These are phyloP conservation scores for Actenoides hombroni DNA, from an alignment of 2,113 vertebrate species.

Conservation along the genomic window DNA sequence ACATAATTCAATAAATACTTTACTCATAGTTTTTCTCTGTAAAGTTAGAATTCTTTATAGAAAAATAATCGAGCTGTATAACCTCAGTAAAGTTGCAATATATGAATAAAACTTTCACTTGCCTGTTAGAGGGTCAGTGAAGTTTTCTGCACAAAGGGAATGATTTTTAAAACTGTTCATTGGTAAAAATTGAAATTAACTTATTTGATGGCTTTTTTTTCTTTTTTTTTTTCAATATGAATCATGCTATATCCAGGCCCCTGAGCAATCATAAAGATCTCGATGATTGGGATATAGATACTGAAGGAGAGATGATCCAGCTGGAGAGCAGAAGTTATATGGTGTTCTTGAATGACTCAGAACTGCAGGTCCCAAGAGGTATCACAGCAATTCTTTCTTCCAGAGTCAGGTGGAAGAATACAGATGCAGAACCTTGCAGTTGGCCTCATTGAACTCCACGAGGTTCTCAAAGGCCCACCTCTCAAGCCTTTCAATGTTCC, in stretches of 20 bases:
- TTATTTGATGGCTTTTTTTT: not conserved
- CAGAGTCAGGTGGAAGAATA: not conserved
- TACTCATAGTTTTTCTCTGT: not conserved
- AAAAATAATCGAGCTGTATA: not conserved
- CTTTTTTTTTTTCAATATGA: not conserved
- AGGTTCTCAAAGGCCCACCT: too few species aligned
- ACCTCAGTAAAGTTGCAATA: not conserved
- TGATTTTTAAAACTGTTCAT: not conserved
- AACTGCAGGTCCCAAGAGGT: not conserved
- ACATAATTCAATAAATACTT: not conserved
- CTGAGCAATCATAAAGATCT: not conserved
- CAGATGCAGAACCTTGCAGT: too few species aligned
- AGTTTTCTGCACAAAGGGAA: not conserved
- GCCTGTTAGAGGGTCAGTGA: not conserved
- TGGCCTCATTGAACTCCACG: too few species aligned
- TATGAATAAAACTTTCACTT: not conserved
- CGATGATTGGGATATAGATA: not conserved
- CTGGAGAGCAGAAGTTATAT: not conserved
- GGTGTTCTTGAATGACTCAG: not conserved
- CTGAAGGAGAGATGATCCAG: not conserved
- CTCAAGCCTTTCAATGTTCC: not conserved
- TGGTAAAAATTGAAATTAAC: not conserved
- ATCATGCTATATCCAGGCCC: not conserved
- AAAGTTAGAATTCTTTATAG: not conserved
- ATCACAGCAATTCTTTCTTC: not conserved